Base-by-base conservation (phyloP, 2,888 invertebrate genomes). In the Formica aserva region DNA sequence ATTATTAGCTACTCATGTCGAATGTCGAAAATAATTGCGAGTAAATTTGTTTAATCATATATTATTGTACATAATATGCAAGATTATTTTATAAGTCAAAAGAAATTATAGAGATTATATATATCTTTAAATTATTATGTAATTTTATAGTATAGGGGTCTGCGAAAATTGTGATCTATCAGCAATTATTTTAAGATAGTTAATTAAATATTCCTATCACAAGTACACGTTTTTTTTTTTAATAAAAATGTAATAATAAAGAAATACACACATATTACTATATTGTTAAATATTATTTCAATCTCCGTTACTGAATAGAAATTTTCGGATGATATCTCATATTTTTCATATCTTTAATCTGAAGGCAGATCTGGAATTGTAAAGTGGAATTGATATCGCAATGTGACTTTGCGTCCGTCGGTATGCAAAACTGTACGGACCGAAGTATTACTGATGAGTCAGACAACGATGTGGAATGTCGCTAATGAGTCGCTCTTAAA, bases 381-480 rank as follows among this genome's bases (percentile, higher is more conserved):
- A 67, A 78, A 57, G 77, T 76, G 83, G 86, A 88, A 88, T 90
- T 84, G 85, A 85, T 88, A 90, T 88, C 88, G 87, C 80, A 86
- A 87, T 83, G 83, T 35, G 85, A 88, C 89, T 86, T 87, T 87
- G 81, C 84, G 87, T 85, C 66, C 84, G 66, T 83, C 87, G 91
- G 87, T 91, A 91, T 91, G 92, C 91, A 83, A 86, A 91, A 86
- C 87, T 88, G 89, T 86, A 86, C 86, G 83, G 88, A 89, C 86
- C 84, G 72, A 83, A 85, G 89, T 88, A 92, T 92, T 91, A 91
- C 89, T 90, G 93, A 93, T 94, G 94, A 94, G 91, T 94, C 94
- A 94, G 92, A 90, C 88, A 91, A 89, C 90, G 88, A 90, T 84
- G 90, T 89, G 94, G 94, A 94, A 94, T 94, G 94, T 94, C 93